These are phyloP conservation scores for Spea bombifrons DNA, from an alignment of 2,113 vertebrate genomes.

Conservation along the genomic window DNA sequence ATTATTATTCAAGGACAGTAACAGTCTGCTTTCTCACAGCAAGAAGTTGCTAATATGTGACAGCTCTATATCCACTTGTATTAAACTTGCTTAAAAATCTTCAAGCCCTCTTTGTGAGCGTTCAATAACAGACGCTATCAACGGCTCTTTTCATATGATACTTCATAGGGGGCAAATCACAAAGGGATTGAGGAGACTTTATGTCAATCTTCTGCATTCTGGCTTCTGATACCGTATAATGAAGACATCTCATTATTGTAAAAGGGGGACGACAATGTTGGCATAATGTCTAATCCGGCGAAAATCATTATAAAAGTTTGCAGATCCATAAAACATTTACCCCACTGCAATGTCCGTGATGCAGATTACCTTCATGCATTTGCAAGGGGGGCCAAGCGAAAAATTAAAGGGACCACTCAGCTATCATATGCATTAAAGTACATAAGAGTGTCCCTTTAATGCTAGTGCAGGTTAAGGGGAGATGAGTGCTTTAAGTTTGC, in stretches of 20 bases:
- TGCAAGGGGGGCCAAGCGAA: too few species aligned
- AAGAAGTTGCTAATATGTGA: constrained; percentile 44
- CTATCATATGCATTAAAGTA: too few species aligned
- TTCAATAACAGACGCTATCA: constrained; percentile 37
- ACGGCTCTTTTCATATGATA: constrained; percentile 29
- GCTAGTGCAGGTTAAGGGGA: too few species aligned
- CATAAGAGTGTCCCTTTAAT: too few species aligned
- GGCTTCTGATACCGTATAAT: constrained; percentile 17
- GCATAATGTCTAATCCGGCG: background rate
- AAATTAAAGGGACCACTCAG: too few species aligned
- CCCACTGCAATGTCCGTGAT: too few species aligned
- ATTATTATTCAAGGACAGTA: constrained; percentile 33
- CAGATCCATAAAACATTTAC: too few species aligned
- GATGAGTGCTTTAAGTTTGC: too few species aligned
- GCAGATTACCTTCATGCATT: too few species aligned
- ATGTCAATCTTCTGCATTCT: background rate
- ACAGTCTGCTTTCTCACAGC: constrained; percentile 36
- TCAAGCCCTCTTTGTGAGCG: constrained; percentile 20
- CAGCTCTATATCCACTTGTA: constrained; percentile 33
- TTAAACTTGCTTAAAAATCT: constrained; percentile 36
- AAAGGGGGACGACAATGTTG: background rate
- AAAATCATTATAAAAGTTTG: background rate
- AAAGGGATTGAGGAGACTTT: constrained; percentile 20
- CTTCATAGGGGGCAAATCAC: constrained; percentile 40
- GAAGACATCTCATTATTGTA: constrained; percentile 33